Conservation (phyloP, 2,113 vertebrate species). For the Grus americana region DNA sequence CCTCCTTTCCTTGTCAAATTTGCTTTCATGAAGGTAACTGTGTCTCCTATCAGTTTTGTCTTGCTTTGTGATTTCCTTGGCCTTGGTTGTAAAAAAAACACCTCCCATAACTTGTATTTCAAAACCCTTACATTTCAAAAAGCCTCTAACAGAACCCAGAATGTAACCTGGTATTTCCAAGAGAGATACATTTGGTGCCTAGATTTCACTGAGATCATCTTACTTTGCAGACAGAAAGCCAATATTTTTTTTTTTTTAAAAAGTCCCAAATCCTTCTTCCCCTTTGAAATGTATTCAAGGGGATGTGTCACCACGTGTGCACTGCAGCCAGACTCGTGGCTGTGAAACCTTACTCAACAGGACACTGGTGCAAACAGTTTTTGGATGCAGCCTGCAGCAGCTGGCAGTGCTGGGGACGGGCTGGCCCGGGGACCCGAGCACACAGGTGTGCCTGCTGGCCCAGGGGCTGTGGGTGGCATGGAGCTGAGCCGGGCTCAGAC, state of each 20-base stretch:
- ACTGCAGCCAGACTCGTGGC: background rate
- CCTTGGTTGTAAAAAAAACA: background rate
- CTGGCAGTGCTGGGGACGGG: background rate
- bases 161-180: background rate
- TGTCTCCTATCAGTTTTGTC: background rate
- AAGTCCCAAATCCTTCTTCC: background rate
- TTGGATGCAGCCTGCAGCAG: background rate
- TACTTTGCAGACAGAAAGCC: background rate
- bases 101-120: background rate
- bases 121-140: background rate
- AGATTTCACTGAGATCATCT: background rate
- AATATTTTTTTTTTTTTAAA: background rate
- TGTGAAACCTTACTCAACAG: background rate
- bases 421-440: background rate
- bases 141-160: background rate
- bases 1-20: background rate
- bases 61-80: background rate
- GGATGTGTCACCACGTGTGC: fast-evolving
- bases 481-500: fast-evolving
- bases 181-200: background rate
- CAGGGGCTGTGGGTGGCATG: background rate
- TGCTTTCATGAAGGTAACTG: background rate
- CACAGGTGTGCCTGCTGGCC: fast-evolving
- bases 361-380: background rate
- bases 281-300: background rate